Evolutionary conservation across 2,113 vertebrate species (phyloP).

Genomic region (Peromyscus leucopus): DNA sequence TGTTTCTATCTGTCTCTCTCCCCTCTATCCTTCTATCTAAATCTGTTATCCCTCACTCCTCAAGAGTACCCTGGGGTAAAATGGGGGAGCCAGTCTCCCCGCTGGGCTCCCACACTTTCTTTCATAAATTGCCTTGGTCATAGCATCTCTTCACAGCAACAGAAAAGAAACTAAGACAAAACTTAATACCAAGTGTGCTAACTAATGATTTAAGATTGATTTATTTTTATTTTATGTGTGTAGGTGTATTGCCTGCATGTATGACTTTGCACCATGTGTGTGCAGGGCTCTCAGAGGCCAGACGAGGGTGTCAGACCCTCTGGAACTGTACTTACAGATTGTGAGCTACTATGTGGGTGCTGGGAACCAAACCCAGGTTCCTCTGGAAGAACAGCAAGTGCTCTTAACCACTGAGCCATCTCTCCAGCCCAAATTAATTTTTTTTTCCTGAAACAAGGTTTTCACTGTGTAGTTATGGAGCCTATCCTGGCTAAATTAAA

Average conservation of each 20-base stretch:
- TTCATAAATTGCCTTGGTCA: not conserved
- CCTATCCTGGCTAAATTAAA: too few relatives aligned
- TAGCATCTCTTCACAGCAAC: not conserved
- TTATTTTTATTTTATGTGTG: not conserved
- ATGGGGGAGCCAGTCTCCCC: too few relatives aligned
- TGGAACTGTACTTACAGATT: not conserved
- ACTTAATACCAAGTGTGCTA: not conserved
- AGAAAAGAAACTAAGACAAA: not conserved
- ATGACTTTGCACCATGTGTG: not conserved
- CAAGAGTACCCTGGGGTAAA: too few relatives aligned
- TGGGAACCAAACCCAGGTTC: not conserved
- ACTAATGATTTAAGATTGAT: not conserved
- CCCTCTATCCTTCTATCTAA: too few relatives aligned
- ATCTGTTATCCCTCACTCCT: too few relatives aligned
- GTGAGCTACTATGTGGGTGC: not conserved
- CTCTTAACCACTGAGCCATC: not conserved
- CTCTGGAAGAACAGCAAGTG: not conserved
- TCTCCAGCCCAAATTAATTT: not conserved
- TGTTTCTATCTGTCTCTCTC: too few relatives aligned
- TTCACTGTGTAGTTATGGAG: too few relatives aligned
- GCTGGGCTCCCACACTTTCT: too few relatives aligned
- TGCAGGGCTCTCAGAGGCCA: not conserved
- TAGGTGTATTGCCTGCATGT: not conserved
- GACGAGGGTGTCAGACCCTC: not conserved
- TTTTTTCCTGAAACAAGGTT: too few relatives aligned